These are phyloP conservation scores for Megaceryle torquata DNA, from an alignment of 2,113 vertebrate genomes.

Conservation along the genomic window DNA sequence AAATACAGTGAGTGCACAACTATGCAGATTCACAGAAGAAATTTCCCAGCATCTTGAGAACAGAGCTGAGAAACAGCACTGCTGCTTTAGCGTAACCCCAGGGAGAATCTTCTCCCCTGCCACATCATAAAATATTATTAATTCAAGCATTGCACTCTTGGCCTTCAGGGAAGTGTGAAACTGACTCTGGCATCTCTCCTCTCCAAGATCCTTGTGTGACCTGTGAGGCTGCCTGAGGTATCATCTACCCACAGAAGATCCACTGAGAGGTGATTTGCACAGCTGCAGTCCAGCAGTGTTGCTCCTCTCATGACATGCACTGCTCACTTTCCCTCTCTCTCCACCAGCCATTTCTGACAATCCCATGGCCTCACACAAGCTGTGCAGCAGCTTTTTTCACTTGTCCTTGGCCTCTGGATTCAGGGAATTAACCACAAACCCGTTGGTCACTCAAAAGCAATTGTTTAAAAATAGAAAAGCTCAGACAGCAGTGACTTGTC, in stretches of 20 bases:
- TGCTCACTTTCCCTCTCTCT: not conserved
- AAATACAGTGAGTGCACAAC: not conserved
- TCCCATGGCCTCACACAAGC: rapidly evolving
- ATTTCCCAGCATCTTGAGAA: not conserved
- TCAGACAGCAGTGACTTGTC: not conserved
- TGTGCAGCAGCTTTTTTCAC: not conserved
- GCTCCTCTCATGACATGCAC: not conserved
- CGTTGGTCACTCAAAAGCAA: not conserved
- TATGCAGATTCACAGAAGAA: not conserved
- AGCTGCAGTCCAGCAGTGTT: not conserved
- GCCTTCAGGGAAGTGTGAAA: not conserved
- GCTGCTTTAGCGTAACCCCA: not conserved
- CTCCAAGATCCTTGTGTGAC: not conserved
- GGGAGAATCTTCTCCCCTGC: not conserved
- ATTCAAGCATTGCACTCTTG: not conserved
- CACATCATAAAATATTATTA: not conserved
- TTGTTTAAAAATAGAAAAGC: not conserved
- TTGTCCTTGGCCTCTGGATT: not conserved
- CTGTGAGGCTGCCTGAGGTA: rapidly evolving
- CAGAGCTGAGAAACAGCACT: not conserved
- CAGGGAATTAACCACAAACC: not conserved
- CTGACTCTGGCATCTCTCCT: not conserved
- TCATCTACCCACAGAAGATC: rapidly evolving
- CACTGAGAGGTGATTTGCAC: not conserved
- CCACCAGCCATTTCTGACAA: not conserved